Evolutionary conservation across 2,113 vertebrate genomes (phyloP).

Genomic region (Otolemur garnettii): DNA sequence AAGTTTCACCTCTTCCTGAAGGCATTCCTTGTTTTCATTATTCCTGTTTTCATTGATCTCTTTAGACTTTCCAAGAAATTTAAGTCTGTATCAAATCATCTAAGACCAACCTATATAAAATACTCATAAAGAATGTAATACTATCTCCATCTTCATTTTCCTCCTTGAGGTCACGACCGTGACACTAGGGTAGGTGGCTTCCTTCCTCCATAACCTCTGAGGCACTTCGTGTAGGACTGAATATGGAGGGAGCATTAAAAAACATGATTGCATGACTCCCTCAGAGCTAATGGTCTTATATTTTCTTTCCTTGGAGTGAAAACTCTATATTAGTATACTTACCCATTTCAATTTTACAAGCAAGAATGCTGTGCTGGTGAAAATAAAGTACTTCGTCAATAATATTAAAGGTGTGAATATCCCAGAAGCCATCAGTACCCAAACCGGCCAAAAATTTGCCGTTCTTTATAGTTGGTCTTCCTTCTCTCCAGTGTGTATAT

Average conservation of each 20-base stretch:
- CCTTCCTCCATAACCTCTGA: neutral
- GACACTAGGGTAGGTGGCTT: neutral
- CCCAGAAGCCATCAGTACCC: constrained; percentile 90
- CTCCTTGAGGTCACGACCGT: neutral
- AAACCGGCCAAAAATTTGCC: constrained; percentile 92
- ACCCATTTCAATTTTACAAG: constrained; percentile 97
- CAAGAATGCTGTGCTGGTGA: constrained; percentile 91
- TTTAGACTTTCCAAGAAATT: neutral
- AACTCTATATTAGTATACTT: constrained; percentile 71
- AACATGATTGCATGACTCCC: neutral
- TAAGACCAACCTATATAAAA: neutral
- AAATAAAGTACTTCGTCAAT: constrained; percentile 84
- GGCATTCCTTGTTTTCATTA: neutral
- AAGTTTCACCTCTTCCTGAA: neutral
- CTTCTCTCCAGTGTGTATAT: constrained; percentile 94
- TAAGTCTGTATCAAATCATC: neutral
- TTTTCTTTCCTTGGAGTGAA: neutral
- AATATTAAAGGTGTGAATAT: constrained; percentile 84
- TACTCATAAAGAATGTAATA: neutral
- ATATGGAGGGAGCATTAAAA: neutral
- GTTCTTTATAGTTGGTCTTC: constrained; percentile 88
- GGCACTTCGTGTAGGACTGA: neutral
- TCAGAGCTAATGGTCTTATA: neutral
- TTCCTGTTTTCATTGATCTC: neutral
- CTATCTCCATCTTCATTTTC: neutral